Evolutionary conservation across 2,113 vertebrate genomes (phyloP).

Genomic region (Anas platyrhynchos): DNA sequence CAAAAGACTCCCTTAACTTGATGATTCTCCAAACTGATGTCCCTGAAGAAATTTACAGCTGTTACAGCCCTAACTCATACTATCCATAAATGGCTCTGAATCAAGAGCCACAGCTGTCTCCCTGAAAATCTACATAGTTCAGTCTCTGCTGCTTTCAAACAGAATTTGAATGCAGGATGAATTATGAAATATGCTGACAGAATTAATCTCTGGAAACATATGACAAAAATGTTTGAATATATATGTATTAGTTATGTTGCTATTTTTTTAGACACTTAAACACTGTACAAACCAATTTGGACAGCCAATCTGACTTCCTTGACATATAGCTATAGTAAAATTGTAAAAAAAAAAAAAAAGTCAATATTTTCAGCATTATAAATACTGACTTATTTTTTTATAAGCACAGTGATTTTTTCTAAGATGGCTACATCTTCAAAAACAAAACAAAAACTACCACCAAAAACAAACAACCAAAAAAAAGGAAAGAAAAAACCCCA

Average conservation of each 20-base stretch:
- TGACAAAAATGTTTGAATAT: neutral
- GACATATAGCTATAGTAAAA: neutral
- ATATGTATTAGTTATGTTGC: neutral
- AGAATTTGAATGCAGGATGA: neutral
- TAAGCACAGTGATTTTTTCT: neutral
- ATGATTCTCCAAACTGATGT: neutral
- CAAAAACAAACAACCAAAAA: no score
- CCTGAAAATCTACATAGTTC: neutral
- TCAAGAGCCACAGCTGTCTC: neutral
- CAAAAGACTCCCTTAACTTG: neutral
- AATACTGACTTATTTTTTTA: neutral
- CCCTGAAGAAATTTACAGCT: slow-evolving; percentile 12
- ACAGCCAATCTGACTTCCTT: neutral
- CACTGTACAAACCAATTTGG: neutral
- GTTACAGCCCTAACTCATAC: neutral
- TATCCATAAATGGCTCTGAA: neutral
- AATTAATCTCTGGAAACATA: neutral
- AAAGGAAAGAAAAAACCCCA: neutral
- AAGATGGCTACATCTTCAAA: neutral
- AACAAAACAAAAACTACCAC: neutral
- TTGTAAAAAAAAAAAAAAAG: neutral
- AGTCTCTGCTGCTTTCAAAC: neutral
- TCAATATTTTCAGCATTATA: neutral
- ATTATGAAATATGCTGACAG: neutral
- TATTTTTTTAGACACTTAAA: neutral